phyloP scores from a whole-genome alignment of 2,888 invertebrate species.

The Acronicta leporina region DNA sequence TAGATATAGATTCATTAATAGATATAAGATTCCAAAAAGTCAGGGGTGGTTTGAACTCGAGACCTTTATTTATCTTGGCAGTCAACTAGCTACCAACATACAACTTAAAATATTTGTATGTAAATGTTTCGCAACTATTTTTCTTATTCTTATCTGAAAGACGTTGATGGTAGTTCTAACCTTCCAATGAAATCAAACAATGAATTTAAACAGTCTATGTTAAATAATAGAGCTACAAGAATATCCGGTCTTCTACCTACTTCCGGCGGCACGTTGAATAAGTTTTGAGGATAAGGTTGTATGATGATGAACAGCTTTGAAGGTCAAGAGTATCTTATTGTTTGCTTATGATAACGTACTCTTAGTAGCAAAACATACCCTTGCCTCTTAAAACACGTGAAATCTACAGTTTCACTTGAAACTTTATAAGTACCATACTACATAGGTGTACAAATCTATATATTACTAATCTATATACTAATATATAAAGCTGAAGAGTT shows the following conservation, averaged over 20 bases:
- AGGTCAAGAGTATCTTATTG: background rate
- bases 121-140: background rate
- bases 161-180: background rate
- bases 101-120: too few relatives aligned
- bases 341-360: background rate
- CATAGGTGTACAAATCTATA: too few relatives aligned
- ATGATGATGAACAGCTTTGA: background rate
- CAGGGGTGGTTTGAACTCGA: too few relatives aligned
- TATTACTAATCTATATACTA: too few relatives aligned
- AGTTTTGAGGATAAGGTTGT: conserved; percentile 1
- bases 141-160: conserved; percentile 1
- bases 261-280: background rate
- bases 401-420: too few relatives aligned
- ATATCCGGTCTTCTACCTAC: background rate
- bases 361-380: background rate
- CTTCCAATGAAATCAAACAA: background rate
- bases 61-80: too few relatives aligned
- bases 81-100: too few relatives aligned
- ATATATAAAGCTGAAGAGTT: too few relatives aligned
- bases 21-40: too few relatives aligned
- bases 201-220: background rate
- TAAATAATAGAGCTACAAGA: background rate
- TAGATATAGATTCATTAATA: too few relatives aligned
- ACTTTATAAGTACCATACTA: too few relatives aligned
- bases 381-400: too few relatives aligned